Conservation (phyloP, 2,113 vertebrate genomes). For the Illadopsis cleaveri region DNA sequence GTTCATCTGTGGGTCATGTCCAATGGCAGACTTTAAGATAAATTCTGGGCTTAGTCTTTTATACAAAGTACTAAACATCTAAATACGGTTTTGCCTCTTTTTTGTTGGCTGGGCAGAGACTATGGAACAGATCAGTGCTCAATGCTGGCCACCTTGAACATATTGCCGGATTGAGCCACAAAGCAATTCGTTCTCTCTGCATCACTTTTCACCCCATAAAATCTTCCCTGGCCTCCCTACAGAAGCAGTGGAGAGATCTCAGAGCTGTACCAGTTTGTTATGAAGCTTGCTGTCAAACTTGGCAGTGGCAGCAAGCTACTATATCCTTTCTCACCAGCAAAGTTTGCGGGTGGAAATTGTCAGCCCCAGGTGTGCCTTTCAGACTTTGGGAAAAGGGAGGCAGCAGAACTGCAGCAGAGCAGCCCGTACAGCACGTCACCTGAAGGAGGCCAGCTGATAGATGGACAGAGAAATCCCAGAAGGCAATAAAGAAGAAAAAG, state of each 20-base stretch:
- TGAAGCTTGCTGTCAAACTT: constrained; percentile 27
- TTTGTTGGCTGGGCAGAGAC: background rate
- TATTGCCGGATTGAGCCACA: background rate
- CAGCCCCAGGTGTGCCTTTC: background rate
- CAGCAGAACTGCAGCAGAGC: background rate
- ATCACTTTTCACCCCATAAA: constrained; percentile 25
- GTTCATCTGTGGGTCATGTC: background rate
- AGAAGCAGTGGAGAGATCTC: background rate
- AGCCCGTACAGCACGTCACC: background rate
- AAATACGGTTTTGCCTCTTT: background rate
- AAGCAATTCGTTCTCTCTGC: background rate
- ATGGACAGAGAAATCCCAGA: background rate
- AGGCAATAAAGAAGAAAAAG: background rate
- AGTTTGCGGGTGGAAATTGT: background rate
- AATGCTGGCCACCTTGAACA: background rate
- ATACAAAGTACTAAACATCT: background rate
- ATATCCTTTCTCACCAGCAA: background rate
- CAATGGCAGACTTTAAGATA: background rate
- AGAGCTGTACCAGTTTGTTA: background rate
- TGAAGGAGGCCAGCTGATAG: background rate
- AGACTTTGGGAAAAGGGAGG: background rate
- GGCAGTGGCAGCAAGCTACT: background rate
- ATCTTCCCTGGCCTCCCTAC: background rate
- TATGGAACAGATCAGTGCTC: background rate
- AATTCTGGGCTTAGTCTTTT: background rate